Percentiles rank a stretch among this genome's conserved stretches.
Evolutionary conservation across 2,888 invertebrate species (phyloP).

Genomic region (Gibbula magus): DNA sequence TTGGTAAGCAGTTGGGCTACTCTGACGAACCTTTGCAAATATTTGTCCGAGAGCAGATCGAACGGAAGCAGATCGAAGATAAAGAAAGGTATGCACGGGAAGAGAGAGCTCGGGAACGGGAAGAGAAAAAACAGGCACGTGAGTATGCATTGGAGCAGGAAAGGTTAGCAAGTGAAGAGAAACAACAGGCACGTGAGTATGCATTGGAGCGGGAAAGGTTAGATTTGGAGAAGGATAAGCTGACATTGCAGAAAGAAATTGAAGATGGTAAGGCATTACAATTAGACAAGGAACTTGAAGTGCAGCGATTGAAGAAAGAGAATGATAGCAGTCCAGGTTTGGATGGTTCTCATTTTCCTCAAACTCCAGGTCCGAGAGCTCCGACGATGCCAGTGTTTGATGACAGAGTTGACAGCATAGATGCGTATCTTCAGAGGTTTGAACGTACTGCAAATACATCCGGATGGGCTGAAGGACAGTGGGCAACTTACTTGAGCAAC

Average conservation of each 20-base stretch:
- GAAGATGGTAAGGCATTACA: neutral
- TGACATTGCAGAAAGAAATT: no score
- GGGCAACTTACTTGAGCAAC: constrained; percentile 28
- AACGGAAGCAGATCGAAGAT: neutral
- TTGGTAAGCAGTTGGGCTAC: no score
- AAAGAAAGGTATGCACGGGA: neutral
- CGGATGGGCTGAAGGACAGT: constrained; percentile 16
- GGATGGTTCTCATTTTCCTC: no score
- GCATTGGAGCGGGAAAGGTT: neutral
- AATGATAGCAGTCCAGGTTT: no score
- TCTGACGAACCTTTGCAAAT: no score
- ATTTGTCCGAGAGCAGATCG: no score
- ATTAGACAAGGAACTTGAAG: no score
- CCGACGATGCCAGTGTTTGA: neutral
- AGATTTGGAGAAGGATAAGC: neutral
- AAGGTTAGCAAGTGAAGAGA: no score
- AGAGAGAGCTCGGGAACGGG: neutral
- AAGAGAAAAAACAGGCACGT: neutral
- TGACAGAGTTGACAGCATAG: constrained; percentile 8
- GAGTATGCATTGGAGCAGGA: no score
- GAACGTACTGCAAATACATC: constrained; percentile 4
- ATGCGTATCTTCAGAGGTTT: constrained; percentile 27
- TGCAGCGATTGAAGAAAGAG: no score
- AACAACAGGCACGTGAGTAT: neutral
- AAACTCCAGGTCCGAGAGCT: no score